Conservation (phyloP, 2,797 vertebrate species). For the Varecia variegata region DNA sequence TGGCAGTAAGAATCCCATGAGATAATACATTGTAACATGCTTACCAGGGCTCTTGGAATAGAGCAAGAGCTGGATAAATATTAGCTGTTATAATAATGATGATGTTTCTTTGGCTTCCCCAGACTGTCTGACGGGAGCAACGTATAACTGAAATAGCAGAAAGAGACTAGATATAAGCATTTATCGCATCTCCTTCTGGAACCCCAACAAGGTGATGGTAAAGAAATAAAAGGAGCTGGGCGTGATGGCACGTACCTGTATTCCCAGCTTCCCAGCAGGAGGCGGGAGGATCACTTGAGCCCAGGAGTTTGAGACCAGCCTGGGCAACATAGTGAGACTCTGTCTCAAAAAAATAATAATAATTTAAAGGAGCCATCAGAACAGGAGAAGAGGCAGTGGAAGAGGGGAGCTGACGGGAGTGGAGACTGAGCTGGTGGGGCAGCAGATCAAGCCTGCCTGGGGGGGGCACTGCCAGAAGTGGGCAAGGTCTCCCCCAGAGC, state of each 20-base stretch:
- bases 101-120: slow-evolving; percentile 5
- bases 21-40: neutral
- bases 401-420: fast-evolving
- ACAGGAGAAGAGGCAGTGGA: neutral
- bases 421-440: neutral
- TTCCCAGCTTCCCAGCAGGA: neutral
- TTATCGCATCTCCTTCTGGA: neutral
- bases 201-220: neutral
- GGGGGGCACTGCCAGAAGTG: neutral
- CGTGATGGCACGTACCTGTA: too few species aligned
- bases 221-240: too few species aligned
- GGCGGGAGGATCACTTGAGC: neutral
- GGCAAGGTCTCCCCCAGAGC: neutral
- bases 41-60: neutral
- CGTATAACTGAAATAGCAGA: neutral
- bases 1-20: neutral
- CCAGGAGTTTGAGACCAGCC: neutral
- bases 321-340: neutral
- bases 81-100: neutral
- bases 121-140: neutral
- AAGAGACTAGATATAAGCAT: neutral
- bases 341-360: too few species aligned
- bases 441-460: fast-evolving
- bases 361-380: neutral
- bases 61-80: neutral